These are phyloP conservation scores for Okapia johnstoni DNA, from an alignment of 2,113 vertebrate species.

Conservation along the genomic window DNA sequence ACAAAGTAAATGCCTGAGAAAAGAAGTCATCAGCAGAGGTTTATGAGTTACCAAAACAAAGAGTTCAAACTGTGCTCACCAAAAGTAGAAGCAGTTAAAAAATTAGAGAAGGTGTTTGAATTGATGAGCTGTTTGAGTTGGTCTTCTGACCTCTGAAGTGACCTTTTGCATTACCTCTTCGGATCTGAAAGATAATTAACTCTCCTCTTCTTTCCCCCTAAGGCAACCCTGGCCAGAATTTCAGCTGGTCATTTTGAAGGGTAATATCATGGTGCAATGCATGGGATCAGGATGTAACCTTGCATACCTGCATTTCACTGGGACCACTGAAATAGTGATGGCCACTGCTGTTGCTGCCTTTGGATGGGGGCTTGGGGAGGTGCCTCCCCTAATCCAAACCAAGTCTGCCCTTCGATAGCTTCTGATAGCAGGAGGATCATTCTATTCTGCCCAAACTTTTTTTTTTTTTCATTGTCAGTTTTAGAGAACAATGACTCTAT, in stretches of 20 bases:
- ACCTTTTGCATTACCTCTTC: conserved; percentile 31
- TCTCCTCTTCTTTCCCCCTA: neutral
- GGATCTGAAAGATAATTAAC: conserved; percentile 8
- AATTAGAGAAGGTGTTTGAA: conserved; percentile 7
- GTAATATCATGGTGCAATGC: neutral
- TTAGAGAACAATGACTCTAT: neutral
- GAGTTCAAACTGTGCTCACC: neutral
- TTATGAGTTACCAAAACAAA: conserved; percentile 1
- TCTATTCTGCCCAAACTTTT: neutral
- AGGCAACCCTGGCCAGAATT: neutral
- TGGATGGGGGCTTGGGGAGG: neutral
- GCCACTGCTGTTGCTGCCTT: neutral
- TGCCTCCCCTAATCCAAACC: neutral
- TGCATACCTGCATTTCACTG: neutral
- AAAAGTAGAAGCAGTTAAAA: neutral
- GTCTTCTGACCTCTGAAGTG: conserved; percentile 36
- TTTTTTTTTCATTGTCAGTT: neutral
- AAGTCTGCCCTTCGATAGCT: neutral
- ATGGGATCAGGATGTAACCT: neutral
- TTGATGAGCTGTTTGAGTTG: conserved; percentile 7
- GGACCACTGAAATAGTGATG: neutral
- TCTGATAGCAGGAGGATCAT: neutral
- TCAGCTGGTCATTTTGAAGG: conserved; percentile 38
- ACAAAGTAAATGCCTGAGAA: conserved; percentile 10
- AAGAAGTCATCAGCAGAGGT: neutral